phyloP scores from a whole-genome alignment of 1,140 invertebrate genomes.

The Drosophila carrolli region DNA sequence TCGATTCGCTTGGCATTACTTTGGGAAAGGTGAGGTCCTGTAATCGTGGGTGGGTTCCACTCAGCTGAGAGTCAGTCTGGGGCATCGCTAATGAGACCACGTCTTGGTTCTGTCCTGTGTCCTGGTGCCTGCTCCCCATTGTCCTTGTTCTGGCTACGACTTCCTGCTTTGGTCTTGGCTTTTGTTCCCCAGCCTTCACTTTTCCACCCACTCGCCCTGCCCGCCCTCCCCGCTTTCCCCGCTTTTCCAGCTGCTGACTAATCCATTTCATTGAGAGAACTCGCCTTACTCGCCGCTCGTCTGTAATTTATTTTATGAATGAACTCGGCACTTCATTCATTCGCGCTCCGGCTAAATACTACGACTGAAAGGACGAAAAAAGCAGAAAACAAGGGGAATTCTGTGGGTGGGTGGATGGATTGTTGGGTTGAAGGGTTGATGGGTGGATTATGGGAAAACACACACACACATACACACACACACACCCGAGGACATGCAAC shows the following conservation, averaged over 20 bases:
- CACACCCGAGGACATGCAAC: constrained; percentile 52
- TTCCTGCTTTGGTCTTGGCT: constrained; percentile 65
- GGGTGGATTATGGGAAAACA: background rate
- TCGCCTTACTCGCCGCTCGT: constrained; percentile 15
- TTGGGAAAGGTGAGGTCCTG: background rate
- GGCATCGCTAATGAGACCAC: constrained; percentile 71
- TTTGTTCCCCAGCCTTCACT: constrained; percentile 46
- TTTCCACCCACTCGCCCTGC: background rate
- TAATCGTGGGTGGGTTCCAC: background rate
- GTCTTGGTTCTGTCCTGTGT: constrained; percentile 28
- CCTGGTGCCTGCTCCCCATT: constrained; percentile 23
- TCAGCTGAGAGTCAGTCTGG: constrained; percentile 29
- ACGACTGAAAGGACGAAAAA: constrained; percentile 37
- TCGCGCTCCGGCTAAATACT: constrained; percentile 60
- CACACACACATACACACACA: background rate
- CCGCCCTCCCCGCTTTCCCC: background rate
- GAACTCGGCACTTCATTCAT: constrained; percentile 77
- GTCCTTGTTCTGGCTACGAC: constrained; percentile 48
- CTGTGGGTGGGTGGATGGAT: background rate
- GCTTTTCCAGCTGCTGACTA: constrained; percentile 67
- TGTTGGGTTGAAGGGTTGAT: background rate
- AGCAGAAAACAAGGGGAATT: background rate
- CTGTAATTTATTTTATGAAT: constrained; percentile 79
- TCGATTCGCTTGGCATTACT: too few relatives aligned
- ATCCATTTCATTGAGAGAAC: constrained; percentile 77